Evolutionary conservation across 2,113 vertebrate genomes (phyloP).

Genomic region (Poicephalus gulielmi): DNA sequence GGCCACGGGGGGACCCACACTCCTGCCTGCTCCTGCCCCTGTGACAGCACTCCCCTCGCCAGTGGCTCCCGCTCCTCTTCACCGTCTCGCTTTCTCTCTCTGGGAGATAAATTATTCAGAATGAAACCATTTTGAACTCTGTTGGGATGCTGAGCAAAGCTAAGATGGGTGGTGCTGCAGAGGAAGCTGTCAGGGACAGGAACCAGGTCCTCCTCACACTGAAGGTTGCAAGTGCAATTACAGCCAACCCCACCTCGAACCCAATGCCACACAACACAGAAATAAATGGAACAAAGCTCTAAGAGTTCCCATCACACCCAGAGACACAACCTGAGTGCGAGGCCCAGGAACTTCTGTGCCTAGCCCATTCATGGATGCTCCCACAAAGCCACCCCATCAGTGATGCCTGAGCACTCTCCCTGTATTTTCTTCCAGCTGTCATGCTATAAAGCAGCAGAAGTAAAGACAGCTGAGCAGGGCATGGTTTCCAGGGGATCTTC

Average conservation of each 20-base stretch:
- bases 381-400: not conserved
- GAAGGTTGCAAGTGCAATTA: not conserved
- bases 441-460: not conserved
- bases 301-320: fast-evolving
- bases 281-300: not conserved
- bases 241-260: not conserved
- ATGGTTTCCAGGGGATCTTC: not conserved
- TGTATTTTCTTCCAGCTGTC: not conserved
- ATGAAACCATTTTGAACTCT: constrained; percentile 58
- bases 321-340: not conserved
- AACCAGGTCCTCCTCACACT: not conserved
- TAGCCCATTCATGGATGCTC: fast-evolving
- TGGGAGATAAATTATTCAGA: constrained; percentile 61
- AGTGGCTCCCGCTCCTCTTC: not conserved
- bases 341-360: not conserved
- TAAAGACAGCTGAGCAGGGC: not conserved
- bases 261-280: fast-evolving
- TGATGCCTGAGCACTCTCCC: fast-evolving
- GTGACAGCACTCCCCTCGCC: not conserved
- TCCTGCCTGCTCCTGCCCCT: not conserved
- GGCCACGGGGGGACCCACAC: not conserved
- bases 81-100: not conserved
- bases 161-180: constrained; percentile 58
- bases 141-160: constrained; percentile 47
- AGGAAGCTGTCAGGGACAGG: not conserved